Base-by-base conservation (phyloP, 2,797 vertebrate species). In the Sorex maritimensis region DNA sequence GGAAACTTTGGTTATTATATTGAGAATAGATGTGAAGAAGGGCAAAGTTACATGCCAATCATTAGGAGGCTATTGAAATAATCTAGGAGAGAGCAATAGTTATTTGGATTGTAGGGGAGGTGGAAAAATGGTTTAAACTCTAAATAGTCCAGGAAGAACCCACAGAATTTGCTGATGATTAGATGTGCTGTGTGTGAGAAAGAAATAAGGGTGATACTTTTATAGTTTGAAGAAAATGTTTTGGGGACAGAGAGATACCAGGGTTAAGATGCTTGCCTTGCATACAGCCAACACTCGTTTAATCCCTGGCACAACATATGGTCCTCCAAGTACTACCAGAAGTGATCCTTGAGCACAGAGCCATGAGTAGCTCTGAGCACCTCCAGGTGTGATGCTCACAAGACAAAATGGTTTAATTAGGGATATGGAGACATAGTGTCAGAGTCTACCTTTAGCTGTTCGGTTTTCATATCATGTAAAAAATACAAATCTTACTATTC, bases 181-280 rank as follows among this genome's bases (percentile, higher is more conserved):
- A 44, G 67, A 52, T 30, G 7, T 12, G 26, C 44, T 30, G n/a
- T 15, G 14, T 13, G 30, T 58, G 65, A 72, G 71, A 72, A 74
- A 24, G 55, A 58, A 79, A 13, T 69, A 34, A 44, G 49, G 30
- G 10, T 1, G 15, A 8, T 2, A 3, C 9, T 12, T 80, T 72
- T 67, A 65, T 71, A 49, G 52, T 49, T 94, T 67, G 30, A 75
- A 88, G 49, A 46, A 79, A 78, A 28, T 34, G 41, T 41, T 71
- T 67, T 63, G 28, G n/a, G 58, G 58, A 19, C 58, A 61, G 15
- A 61, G 58, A 61, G 58, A 19, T 61, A 61, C 14, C 21, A 61
- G 15, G 58, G 58, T 61, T 61, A 6, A 61, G 19, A 6, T 61
- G 58, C 19, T 61, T 61, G 58, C 58, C 21, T 61, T 61, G 58